These are phyloP conservation scores for Mesaphorura yosii DNA, from an alignment of 1,140 invertebrate genomes.

Conservation along the genomic window DNA sequence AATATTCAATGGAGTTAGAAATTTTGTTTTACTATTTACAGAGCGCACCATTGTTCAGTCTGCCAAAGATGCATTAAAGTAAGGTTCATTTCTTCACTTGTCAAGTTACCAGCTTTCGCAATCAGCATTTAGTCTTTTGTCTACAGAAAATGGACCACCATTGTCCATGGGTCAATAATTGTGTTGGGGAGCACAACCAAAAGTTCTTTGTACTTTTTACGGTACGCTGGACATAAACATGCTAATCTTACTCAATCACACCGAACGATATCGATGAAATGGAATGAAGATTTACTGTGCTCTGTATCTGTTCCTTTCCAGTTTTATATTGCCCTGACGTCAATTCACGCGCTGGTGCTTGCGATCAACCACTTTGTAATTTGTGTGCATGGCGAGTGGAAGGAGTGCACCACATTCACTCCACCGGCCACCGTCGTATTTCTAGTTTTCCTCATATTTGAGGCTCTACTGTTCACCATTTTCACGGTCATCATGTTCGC, in stretches of 20 bases:
- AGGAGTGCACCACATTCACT: constrained; percentile 80
- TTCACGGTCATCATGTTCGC: constrained; percentile 97
- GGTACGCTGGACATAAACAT: constrained; percentile 51
- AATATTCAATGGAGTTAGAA: no score
- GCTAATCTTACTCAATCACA: no score
- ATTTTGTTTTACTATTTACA: no score
- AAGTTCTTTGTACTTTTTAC: constrained; percentile 81
- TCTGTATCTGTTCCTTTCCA: constrained; percentile 43
- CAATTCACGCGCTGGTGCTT: constrained; percentile 82
- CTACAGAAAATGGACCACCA: constrained; percentile 99
- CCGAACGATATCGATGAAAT: neutral
- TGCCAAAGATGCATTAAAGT: constrained; percentile 57
- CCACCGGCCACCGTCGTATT: constrained; percentile 92
- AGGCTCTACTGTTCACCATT: constrained; percentile 92
- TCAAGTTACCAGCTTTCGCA: neutral
- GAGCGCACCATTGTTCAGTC: constrained; percentile 97
- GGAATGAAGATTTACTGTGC: neutral
- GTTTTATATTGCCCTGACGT: constrained; percentile 96
- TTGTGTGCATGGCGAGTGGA: constrained; percentile 86
- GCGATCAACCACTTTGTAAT: constrained; percentile 85
- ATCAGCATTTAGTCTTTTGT: constrained; percentile 36
- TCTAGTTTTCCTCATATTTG: constrained; percentile 89
- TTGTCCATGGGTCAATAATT: constrained; percentile 61
- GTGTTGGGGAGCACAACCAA: constrained; percentile 95
- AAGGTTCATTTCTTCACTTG: neutral